Base-by-base conservation (phyloP, 2,113 vertebrate genomes). In the Trochalopteron elliotii region DNA sequence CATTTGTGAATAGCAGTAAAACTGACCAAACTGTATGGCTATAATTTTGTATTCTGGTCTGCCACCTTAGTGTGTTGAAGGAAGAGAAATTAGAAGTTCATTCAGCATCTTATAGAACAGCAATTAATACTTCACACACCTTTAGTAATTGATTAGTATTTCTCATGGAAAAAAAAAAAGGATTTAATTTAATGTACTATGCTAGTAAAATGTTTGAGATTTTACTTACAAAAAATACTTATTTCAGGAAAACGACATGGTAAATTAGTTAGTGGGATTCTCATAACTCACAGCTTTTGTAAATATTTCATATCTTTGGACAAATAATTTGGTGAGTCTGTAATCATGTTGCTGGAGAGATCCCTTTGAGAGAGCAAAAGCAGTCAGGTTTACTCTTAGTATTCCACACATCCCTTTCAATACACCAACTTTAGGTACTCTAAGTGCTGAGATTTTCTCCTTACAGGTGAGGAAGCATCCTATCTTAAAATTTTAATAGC, bases 281-380 rank as follows among this genome's bases (percentile, higher is more conserved):
- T 90, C 17, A 56, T 81, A 81, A 97, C 97, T 99, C 97, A 98
- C 97, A 98, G 94, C 84, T 98, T 99, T 39, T 98, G 96, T 55
- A 99, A 97, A 75, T 97, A 96, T 56, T 97, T 98, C 39, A 97
- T 91, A 27, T 96, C 97, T 96, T 97, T 97, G 88, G 98, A 99
- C 69, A 98, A 96, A 56, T 97, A 95, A 50, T 65, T 83, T 12
- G 96, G 95, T 60, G 98, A 97, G 76, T 98, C 96, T 20, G 17
- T 97, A 67, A 98, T 98, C 83, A 72, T 86, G 87, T 98, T 99
- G 56, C 94, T 97, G 47, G 98, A 98, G 47, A 98, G 90, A 95
- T 98, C 95, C 87, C 98, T 98, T 65, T 68, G 35, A 70, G 25
- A 74, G 31, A 72, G 63, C 5, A 95, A 82, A 81, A 89, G 14